These are phyloP conservation scores for Phylloscopus trochilus DNA, from an alignment of 2,113 vertebrate genomes.

Conservation along the genomic window DNA sequence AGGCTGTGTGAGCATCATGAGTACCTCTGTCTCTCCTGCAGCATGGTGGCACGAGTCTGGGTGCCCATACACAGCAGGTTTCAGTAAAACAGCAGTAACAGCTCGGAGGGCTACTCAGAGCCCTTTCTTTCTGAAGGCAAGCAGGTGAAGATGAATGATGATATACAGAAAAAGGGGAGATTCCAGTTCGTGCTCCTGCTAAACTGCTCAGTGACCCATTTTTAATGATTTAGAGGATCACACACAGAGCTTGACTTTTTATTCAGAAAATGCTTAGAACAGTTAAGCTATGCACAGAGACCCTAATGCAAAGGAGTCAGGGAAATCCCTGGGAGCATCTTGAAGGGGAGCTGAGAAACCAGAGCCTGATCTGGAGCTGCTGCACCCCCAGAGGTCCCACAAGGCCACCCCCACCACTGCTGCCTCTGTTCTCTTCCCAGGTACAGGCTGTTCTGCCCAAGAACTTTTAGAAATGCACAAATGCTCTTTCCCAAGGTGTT, in stretches of 20 bases:
- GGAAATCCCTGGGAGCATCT: background rate
- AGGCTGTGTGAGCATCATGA: accelerated
- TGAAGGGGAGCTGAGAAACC: background rate
- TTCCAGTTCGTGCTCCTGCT: background rate
- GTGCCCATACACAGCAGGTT: background rate
- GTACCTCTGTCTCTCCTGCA: background rate
- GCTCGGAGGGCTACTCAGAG: background rate
- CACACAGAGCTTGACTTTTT: background rate
- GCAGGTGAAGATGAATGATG: background rate
- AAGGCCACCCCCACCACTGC: background rate
- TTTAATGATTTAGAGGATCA: background rate
- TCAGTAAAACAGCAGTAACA: background rate
- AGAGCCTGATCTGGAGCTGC: background rate
- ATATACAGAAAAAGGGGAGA: background rate
- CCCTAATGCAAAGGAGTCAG: background rate
- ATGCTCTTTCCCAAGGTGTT: slow-evolving; percentile 10
- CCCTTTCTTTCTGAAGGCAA: background rate
- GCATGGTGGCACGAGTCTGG: accelerated
- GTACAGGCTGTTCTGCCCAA: background rate
- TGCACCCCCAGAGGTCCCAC: background rate
- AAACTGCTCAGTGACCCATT: background rate
- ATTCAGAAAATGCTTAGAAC: background rate
- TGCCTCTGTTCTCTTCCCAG: background rate
- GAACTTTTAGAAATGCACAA: background rate
- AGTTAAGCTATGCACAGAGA: background rate